phyloP scores from a whole-genome alignment of 2,113 vertebrate genomes.

The Oryzias woworae region DNA sequence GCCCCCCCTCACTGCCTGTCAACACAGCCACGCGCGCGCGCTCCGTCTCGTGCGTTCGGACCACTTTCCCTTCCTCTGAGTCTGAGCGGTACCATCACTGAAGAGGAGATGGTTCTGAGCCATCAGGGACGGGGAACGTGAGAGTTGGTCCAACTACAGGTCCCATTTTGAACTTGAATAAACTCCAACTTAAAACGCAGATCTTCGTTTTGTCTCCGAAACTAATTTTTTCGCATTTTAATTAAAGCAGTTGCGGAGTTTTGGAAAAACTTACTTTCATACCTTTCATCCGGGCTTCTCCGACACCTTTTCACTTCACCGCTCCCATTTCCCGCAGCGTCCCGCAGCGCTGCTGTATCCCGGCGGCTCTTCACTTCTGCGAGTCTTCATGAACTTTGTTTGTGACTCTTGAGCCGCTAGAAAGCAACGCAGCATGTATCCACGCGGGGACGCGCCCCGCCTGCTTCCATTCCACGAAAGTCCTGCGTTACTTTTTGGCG shows the following conservation, averaged over 20 bases:
- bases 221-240: too few relatives aligned
- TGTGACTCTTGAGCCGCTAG: neutral
- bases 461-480: conserved; percentile 50
- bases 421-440: conserved; percentile 19
- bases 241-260: neutral
- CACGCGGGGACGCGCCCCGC: conserved; percentile 23
- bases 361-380: neutral
- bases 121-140: conserved; percentile 39
- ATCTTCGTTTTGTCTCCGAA: too few relatives aligned
- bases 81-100: neutral
- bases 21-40: conserved; percentile 22
- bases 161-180: conserved; percentile 4
- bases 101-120: conserved; percentile 18
- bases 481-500: conserved; percentile 12
- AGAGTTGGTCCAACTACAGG: conserved; percentile 56
- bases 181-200: neutral
- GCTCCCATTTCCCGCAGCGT: conserved; percentile 54
- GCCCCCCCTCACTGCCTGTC: conserved; percentile 47
- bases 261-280: conserved; percentile 48
- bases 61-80: neutral
- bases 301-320: conserved; percentile 58
- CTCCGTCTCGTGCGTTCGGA: neutral
- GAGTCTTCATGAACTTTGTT: conserved; percentile 22
- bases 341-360: conserved; percentile 37
- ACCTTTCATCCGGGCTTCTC: conserved; percentile 34